phyloP scores from a whole-genome alignment of 1,140 invertebrate genomes.

The Pararge aegeria region DNA sequence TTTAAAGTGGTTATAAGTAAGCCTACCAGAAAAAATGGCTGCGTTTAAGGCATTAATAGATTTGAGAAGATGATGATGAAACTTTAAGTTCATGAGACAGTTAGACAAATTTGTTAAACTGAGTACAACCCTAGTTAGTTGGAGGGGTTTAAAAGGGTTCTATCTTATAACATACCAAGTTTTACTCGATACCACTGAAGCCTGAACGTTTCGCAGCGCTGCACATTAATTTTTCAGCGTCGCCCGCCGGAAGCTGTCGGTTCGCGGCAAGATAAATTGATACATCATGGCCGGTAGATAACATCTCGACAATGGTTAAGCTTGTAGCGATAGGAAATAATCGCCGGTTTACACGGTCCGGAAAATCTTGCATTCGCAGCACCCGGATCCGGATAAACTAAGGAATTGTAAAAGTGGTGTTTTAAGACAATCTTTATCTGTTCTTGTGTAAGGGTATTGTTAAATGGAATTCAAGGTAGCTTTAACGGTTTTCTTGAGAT shows the following conservation, averaged over 20 bases:
- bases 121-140: too few relatives aligned
- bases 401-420: not conserved
- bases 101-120: too few relatives aligned
- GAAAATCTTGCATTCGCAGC: not conserved
- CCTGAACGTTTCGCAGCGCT: not conserved
- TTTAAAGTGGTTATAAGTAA: too few relatives aligned
- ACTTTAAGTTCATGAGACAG: too few relatives aligned
- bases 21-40: too few relatives aligned
- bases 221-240: slow-evolving; percentile 16
- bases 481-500: not conserved
- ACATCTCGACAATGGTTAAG: slow-evolving; percentile 15
- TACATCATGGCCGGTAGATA: slow-evolving; percentile 14
- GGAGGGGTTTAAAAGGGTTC: too few relatives aligned
- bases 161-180: slow-evolving; percentile 1
- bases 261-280: slow-evolving; percentile 15
- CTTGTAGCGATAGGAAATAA: slow-evolving; percentile 11
- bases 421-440: not conserved
- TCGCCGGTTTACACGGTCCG: slow-evolving; percentile 4
- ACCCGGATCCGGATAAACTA: not conserved
- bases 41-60: too few relatives aligned
- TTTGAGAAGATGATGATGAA: too few relatives aligned
- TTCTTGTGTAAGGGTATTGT: not conserved
- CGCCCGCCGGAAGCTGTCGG: slow-evolving; percentile 13
- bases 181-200: slow-evolving; percentile 1
- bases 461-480: not conserved